A percentile compares a stretch with the other conserved stretches of the same genome.
These are phyloP conservation scores for Pyrrhosoma nymphula DNA, from an alignment of 2,888 invertebrate species.

Conservation along the genomic window DNA sequence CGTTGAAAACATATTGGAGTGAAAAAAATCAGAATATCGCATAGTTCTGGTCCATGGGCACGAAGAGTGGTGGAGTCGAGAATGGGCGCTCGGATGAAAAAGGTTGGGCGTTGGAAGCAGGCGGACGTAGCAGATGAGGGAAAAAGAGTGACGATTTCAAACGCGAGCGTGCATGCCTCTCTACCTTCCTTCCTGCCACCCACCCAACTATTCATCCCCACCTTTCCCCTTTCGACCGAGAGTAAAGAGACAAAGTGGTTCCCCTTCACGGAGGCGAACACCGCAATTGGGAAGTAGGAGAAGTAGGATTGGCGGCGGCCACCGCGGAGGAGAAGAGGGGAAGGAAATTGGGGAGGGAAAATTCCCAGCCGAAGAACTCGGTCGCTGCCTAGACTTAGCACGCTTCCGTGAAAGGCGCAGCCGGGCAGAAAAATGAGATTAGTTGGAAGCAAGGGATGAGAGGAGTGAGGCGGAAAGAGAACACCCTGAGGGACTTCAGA, in stretches of 20 bases:
- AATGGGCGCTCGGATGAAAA: background rate
- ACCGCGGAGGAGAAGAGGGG: conserved; percentile 3
- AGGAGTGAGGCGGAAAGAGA: background rate
- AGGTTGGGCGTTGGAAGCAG: background rate
- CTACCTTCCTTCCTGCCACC: background rate
- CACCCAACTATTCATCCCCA: too few relatives aligned
- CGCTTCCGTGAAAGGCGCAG: conserved; percentile 40
- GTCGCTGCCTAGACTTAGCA: conserved; percentile 35
- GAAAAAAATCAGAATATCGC: background rate
- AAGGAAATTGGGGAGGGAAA: background rate
- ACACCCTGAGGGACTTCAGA: background rate
- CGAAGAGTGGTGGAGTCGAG: background rate
- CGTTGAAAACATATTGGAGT: background rate
- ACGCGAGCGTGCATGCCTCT: background rate
- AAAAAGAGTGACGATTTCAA: conserved; percentile 40
- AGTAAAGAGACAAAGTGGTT: too few relatives aligned
- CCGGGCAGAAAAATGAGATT: conserved; percentile 50
- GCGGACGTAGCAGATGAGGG: conserved; percentile 13
- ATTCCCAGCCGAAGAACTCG: conserved; percentile 34
- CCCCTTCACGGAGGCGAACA: too few relatives aligned
- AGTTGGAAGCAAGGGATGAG: background rate
- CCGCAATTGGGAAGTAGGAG: too few relatives aligned
- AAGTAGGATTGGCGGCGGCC: background rate
- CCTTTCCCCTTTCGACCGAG: background rate
- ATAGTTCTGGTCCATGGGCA: background rate